A percentile compares a stretch with the other conserved stretches of the same genome.
These are phyloP conservation scores for Gobius niger DNA, from an alignment of 2,113 vertebrate species.

Conservation along the genomic window DNA sequence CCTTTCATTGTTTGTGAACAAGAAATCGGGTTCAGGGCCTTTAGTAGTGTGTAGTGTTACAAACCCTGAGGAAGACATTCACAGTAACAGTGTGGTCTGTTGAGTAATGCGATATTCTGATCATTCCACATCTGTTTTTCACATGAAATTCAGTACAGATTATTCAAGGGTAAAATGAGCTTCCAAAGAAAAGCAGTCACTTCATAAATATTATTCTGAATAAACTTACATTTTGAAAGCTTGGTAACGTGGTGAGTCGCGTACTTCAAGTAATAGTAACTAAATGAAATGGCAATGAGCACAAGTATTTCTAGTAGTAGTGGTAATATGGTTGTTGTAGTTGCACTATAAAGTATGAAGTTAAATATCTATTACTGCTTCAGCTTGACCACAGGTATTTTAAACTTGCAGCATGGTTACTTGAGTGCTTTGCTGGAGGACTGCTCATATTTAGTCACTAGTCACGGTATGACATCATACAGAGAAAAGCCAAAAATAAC, in stretches of 20 bases:
- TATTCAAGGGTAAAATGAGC: constrained; percentile 24
- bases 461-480: constrained; percentile 42
- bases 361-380: not conserved
- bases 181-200: constrained; percentile 23
- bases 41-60: too few relatives aligned
- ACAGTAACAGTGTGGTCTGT: constrained; percentile 9
- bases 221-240: too few relatives aligned
- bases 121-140: constrained; percentile 43
- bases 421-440: not conserved
- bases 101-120: constrained; percentile 13
- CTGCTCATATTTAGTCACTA: not conserved
- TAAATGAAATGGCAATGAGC: too few relatives aligned
- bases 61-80: not conserved
- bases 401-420: not conserved
- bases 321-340: not conserved
- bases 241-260: too few relatives aligned
- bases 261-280: too few relatives aligned
- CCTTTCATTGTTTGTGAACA: too few relatives aligned
- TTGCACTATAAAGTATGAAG: not conserved
- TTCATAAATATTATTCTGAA: constrained; percentile 20
- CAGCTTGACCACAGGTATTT: not conserved
- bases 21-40: too few relatives aligned
- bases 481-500: constrained; percentile 26
- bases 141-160: constrained; percentile 19
- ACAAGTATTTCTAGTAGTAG: not conserved